phyloP scores from a whole-genome alignment of 2,113 vertebrate species.

The Malurus cyaneus region DNA sequence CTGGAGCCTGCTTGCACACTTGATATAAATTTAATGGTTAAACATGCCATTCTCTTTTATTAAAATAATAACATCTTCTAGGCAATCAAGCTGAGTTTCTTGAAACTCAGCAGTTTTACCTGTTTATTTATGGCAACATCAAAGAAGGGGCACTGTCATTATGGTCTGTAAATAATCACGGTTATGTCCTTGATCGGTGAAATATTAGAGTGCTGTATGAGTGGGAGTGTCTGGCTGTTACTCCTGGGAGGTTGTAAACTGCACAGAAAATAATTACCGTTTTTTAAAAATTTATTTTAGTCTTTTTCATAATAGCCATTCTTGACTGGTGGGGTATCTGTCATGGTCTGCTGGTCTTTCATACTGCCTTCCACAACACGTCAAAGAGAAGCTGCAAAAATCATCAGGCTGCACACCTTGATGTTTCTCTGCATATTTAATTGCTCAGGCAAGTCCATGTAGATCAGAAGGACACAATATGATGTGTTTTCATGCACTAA shows the following conservation, averaged over 20 bases:
- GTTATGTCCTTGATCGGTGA: conserved; percentile 84
- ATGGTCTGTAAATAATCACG: conserved; percentile 82
- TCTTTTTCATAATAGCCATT: conserved; percentile 34
- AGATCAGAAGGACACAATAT: background rate
- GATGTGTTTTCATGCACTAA: background rate
- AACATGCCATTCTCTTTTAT: conserved; percentile 72
- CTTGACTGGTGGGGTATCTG: background rate
- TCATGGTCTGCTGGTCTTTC: background rate
- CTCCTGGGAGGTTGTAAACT: conserved; percentile 70
- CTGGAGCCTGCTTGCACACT: background rate
- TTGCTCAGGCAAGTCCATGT: background rate
- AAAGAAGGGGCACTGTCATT: conserved; percentile 83
- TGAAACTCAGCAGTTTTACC: conserved; percentile 75
- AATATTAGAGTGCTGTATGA: conserved; percentile 66
- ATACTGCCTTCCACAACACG: background rate
- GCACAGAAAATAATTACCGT: conserved; percentile 64
- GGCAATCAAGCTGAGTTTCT: conserved; percentile 68
- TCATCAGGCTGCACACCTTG: background rate
- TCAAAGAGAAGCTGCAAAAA: background rate
- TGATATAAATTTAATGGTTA: conserved; percentile 68
- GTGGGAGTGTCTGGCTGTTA: conserved; percentile 69
- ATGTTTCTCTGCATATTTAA: background rate
- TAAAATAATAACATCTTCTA: conserved; percentile 76
- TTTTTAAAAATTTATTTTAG: background rate
- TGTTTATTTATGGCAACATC: conserved; percentile 86